A percentile compares a stretch with the other conserved stretches of the same genome.
phyloP scores from a whole-genome alignment of 2,888 invertebrate species.

The Eupithecia centaureata region DNA sequence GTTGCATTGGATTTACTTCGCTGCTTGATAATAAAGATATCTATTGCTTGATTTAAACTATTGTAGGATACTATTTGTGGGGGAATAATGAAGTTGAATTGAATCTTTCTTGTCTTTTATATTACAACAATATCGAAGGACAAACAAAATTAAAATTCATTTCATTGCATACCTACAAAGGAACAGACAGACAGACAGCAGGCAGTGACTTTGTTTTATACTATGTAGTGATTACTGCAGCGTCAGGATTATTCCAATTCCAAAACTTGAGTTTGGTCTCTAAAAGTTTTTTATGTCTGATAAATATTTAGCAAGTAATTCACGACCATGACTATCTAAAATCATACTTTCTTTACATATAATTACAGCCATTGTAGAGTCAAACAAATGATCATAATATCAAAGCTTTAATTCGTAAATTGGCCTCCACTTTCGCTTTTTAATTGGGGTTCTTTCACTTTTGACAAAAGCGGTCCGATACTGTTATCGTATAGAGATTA shows the following conservation, averaged over 20 bases:
- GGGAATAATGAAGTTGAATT: no score
- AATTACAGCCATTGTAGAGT: conserved; percentile 13
- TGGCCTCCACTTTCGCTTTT: conserved; percentile 31
- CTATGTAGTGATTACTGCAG: no score
- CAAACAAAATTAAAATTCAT: no score
- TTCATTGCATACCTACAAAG: no score
- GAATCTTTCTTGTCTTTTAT: not conserved
- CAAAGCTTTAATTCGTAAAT: conserved; percentile 21
- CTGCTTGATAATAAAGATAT: conserved; percentile 24
- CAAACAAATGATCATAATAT: conserved; percentile 19
- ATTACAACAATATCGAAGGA: no score
- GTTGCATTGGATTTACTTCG: conserved; percentile 25
- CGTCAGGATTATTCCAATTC: no score
- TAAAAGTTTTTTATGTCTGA: not conserved
- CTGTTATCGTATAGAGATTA: conserved; percentile 13
- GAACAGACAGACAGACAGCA: no score
- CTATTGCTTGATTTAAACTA: conserved; percentile 29
- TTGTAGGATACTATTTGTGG: not conserved
- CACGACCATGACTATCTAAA: conserved; percentile 4
- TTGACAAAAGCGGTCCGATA: conserved; percentile 16
- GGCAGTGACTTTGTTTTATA: no score
- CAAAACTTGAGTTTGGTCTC: no score
- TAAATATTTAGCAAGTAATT: not conserved
- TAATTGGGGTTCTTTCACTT: conserved; percentile 35
- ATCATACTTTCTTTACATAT: conserved; percentile 13